These are phyloP conservation scores for Julus scandinavius DNA, from an alignment of 2,888 invertebrate species.

Conservation along the genomic window DNA sequence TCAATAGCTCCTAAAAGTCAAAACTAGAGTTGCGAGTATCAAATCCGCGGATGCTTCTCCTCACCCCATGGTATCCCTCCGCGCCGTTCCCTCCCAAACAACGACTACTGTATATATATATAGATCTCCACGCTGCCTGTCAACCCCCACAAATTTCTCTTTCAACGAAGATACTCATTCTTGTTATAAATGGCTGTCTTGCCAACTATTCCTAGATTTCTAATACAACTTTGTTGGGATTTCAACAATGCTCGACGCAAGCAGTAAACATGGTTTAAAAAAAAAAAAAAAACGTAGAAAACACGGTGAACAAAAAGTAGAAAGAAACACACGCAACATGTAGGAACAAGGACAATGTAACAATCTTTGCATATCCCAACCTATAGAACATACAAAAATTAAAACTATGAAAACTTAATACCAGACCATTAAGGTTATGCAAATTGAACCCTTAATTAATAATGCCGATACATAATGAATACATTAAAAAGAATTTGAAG, in stretches of 20 bases:
- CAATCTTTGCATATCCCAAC: too few species aligned
- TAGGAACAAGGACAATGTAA: not conserved
- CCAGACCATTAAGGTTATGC: too few species aligned
- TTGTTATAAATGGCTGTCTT: slow-evolving; percentile 26
- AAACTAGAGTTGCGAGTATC: slow-evolving; percentile 38
- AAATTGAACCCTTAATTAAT: too few species aligned
- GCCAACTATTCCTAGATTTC: not conserved
- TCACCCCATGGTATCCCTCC: not conserved
- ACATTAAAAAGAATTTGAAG: too few species aligned
- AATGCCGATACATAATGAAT: too few species aligned
- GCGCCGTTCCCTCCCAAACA: not conserved
- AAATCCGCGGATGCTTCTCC: not conserved
- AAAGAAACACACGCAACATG: not conserved
- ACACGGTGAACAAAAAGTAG: not conserved
- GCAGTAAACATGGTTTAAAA: not conserved
- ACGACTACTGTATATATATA: slow-evolving; percentile 15
- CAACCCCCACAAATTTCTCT: slow-evolving; percentile 37
- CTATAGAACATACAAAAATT: too few species aligned
- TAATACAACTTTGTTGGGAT: not conserved
- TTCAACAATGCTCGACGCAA: not conserved
- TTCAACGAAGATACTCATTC: slow-evolving; percentile 29
- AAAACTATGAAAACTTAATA: too few species aligned
- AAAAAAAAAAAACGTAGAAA: not conserved
- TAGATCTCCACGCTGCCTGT: slow-evolving; percentile 8
- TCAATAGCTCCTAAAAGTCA: slow-evolving; percentile 39